Percentiles rank a stretch among this genome's conserved stretches.
phyloP scores from a whole-genome alignment of 92 coral and sea anemone genomes.

The Bergia puertoricense region DNA sequence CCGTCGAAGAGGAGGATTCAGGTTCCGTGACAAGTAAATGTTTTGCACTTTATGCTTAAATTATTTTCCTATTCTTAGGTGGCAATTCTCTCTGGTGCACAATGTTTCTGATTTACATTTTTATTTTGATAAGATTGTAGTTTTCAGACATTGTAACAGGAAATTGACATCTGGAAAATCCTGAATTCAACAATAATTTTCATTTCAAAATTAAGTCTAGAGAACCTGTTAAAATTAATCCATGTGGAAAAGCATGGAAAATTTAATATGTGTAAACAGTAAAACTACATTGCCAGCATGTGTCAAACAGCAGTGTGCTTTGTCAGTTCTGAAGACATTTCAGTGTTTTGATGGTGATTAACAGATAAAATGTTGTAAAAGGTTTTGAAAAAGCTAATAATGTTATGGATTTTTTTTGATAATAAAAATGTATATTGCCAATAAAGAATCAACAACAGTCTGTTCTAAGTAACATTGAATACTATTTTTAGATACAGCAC shows the following conservation, averaged over 20 bases:
- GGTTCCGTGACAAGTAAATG: constrained; percentile 77
- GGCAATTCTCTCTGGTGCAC: not conserved
- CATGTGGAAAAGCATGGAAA: no score
- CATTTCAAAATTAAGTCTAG: not conserved
- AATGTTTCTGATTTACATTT: not conserved
- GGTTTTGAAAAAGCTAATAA: no score
- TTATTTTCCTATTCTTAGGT: not conserved
- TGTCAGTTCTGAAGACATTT: not conserved
- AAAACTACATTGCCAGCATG: not conserved
- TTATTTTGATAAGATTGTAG: not conserved
- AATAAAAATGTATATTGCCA: no score
- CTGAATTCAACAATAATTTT: no score
- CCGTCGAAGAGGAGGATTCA: constrained; percentile 78
- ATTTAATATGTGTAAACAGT: no score
- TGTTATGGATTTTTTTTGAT: no score
- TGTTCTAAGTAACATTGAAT: not conserved
- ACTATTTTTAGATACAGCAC: not conserved
- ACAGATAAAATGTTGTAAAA: no score
- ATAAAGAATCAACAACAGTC: no score
- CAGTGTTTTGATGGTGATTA: not conserved
- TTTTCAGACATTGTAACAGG: not conserved
- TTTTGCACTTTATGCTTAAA: not conserved
- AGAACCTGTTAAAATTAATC: not conserved
- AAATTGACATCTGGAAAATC: not conserved
- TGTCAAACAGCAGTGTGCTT: not conserved